Base-by-base conservation (phyloP, 1,140 invertebrate species). In the Lasaia peninsularis region DNA sequence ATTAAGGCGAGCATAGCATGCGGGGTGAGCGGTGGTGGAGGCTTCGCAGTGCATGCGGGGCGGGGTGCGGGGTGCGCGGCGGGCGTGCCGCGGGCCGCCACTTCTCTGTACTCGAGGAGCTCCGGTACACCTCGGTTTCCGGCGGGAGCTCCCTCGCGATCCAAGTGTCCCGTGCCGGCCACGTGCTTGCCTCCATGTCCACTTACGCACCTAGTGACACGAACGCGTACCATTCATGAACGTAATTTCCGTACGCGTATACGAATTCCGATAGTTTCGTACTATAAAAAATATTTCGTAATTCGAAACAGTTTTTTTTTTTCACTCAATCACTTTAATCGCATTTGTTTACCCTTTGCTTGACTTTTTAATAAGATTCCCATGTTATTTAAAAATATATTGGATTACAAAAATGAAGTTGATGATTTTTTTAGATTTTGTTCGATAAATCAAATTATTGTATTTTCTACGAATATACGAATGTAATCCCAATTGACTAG, bases 11-110 rank as follows among this genome's bases (percentile, higher is more conserved):
- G 81, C 77, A 87, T 82, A 88, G 85, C 89, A 89, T 81, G 80
- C 81, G 87, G 82, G 89, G 88, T 88, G 81, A 80, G 86, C 84
- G 85, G 78, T 85, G 88, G 89, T 87, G 88, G 90, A 89, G 81
- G 81, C 80, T 78, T 78, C 73, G 75, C 75, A 75, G 78, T 80
- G 78, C 78, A 77, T 80, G 78, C 73, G 78, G 75, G 78, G 80
- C 77, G 24, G 78, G 80, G 78, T 65, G 34, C 71, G 63, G 59
- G 68, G 49, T 69, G 64, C 61, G 67, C 71, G 70, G 71, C 67
- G 58, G 67, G 74, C 76, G 74, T 75, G 79, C 72, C 78, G 78
- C 82, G 77, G 76, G 75, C 78, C 78, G 80, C 78, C 80, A 82
- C 80, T 82, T 80, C 81, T 79, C 82, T 83, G 83, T 86, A 65